Evolutionary conservation across 2,797 vertebrate genomes (phyloP), one percentile per base, ranked within the genome.

Genomic region (Gambusia yucatana): DNA sequence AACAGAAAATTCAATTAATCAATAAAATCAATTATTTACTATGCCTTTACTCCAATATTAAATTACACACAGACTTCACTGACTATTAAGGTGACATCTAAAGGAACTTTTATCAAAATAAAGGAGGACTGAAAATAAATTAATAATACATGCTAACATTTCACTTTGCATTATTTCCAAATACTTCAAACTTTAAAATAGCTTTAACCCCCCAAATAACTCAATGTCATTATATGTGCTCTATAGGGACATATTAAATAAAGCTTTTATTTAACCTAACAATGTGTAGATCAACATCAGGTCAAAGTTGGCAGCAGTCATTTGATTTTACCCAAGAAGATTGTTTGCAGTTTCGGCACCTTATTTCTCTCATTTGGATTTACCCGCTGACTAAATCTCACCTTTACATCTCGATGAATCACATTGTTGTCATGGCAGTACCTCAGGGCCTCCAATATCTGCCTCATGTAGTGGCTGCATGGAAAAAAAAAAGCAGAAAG

Each of bases 371-470:
- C 25, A 70, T 44, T 44, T 44, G 22, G 41, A 44, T n/a, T 25
- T 43, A n/a, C 7, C n/a, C 36, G 4, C 13, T 57, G 33, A 17
- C 25, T 28, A 30, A 5, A 28, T 2, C 96, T 96, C 96, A 98
- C 97, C 97, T 99, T 99, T 87, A 99, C 97, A 86, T 99, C 98
- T 16, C 98, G 97, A 88, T 99, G 98, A 93, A 99, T 98, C 93
- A 99, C 98, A 84, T 99, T 99, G 93, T 99, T 99, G 95, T 99
- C 98, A 75, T 99, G 98, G 95, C 98, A 99, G 91, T 99, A 99
- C 82, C 98, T 97, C 48, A 99, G 96, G 2, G 98, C 98, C 95
- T 99, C 98, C 92, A 98, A 73, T 93, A 99, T 99, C 95, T 99
- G 98, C 90, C 97, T 96, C 98, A 99, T 98, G 88, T 99, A 99